These are phyloP conservation scores for Mus caroli DNA, from an alignment of 2,797 vertebrate species.

Conservation along the genomic window DNA sequence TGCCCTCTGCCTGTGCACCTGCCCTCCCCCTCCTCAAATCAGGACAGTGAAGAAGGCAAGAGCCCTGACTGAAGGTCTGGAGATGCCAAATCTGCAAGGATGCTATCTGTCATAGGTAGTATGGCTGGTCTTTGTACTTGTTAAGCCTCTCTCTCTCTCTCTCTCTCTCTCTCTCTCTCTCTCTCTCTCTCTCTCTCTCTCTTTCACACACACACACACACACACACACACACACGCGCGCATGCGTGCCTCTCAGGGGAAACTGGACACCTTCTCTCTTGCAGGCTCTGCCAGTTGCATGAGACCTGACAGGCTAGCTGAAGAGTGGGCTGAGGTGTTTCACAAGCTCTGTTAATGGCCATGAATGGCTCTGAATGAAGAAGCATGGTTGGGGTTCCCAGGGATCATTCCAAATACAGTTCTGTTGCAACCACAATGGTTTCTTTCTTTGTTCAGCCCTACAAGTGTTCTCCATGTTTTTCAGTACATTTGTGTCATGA, in stretches of 20 bases:
- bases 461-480: neutral
- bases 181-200: no score
- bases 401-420: neutral
- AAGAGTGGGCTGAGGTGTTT: neutral
- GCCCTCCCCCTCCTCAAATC: neutral
- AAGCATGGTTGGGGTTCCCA: neutral
- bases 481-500: no score
- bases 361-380: neutral
- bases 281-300: neutral
- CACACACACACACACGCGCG: no score
- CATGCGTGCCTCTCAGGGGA: neutral
- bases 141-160: neutral
- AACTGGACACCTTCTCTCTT: neutral
- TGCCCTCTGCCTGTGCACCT: neutral
- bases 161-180: no score
- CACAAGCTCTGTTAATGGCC: no score
- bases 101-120: neutral
- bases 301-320: neutral
- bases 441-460: neutral
- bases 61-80: neutral
- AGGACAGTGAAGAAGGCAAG: neutral
- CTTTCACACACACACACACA: no score
- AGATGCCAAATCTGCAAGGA: neutral
- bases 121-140: neutral
- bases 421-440: neutral